Conservation (phyloP, 1,140 invertebrate genomes). For the Melitaea cinxia region DNA sequence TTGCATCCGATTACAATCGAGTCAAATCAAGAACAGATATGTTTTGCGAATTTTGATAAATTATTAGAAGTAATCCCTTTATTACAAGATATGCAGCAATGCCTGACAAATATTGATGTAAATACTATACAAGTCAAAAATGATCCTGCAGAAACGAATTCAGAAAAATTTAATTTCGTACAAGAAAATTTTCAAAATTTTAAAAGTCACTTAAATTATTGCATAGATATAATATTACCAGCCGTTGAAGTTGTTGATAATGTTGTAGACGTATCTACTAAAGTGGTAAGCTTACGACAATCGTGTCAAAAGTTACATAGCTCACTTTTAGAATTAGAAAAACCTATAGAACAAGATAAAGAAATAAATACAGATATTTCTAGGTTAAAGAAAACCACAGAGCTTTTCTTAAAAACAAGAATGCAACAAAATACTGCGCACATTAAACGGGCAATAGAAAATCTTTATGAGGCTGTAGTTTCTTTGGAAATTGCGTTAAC, state of each 20-base stretch:
- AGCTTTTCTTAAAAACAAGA: conserved; percentile 48
- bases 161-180: conserved; percentile 56
- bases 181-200: conserved; percentile 51
- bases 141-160: conserved; percentile 55
- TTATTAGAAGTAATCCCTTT: conserved; percentile 70
- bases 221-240: conserved; percentile 49
- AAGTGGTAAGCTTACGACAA: conserved; percentile 46
- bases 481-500: conserved; percentile 56
- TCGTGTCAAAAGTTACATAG: conserved; percentile 48
- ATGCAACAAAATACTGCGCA: conserved; percentile 48
- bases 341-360: background rate
- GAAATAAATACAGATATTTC: background rate
- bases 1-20: conserved; percentile 60
- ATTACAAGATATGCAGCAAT: conserved; percentile 67
- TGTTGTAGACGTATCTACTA: conserved; percentile 53
- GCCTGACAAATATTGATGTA: conserved; percentile 60
- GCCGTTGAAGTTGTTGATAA: conserved; percentile 50
- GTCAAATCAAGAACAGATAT: conserved; percentile 44
- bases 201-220: conserved; percentile 58
- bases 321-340: conserved; percentile 26
- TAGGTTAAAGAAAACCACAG: conserved; percentile 37
- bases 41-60: conserved; percentile 34
- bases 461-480: conserved; percentile 48
- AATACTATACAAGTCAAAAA: conserved; percentile 64
- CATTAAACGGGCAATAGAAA: conserved; percentile 52